These are phyloP conservation scores for Hiodon tergisus DNA, from an alignment of 2,113 vertebrate species.

Conservation along the genomic window DNA sequence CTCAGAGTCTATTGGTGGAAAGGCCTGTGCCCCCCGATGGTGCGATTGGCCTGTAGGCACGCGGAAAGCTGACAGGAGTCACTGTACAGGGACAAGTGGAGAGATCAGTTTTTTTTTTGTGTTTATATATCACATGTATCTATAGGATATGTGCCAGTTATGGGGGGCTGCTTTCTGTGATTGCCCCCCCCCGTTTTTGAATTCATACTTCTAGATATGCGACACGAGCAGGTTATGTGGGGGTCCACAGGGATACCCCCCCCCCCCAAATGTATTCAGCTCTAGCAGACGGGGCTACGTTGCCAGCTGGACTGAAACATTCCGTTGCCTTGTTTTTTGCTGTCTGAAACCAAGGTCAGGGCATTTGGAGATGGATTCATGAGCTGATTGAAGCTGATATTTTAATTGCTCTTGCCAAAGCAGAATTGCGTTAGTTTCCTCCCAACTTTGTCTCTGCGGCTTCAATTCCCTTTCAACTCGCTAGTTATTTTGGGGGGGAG, in stretches of 20 bases:
- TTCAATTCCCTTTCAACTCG: conserved; percentile 22
- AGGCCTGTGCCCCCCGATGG: no score
- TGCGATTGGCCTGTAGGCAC: no score
- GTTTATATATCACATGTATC: no score
- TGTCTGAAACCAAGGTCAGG: conserved; percentile 37
- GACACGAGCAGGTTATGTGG: conserved; percentile 26
- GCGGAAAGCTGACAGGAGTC: no score
- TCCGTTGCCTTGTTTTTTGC: conserved; percentile 36
- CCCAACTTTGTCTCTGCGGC: conserved; percentile 13
- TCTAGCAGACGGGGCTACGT: conserved; percentile 34
- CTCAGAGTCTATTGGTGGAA: no score
- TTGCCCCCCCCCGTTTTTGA: conserved; percentile 6
- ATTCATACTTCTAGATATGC: conserved; percentile 33
- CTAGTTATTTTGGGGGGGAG: not conserved
- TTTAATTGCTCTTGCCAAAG: conserved; percentile 35
- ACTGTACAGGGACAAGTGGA: no score
- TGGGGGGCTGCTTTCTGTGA: conserved; percentile 10
- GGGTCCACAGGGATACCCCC: not conserved
- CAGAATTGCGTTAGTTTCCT: conserved; percentile 20
- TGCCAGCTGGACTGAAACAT: conserved; percentile 47
- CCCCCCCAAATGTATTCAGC: conserved; percentile 25
- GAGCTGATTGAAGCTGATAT: conserved; percentile 43
- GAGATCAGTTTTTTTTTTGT: no score
- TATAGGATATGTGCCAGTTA: not conserved
- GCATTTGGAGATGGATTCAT: conserved; percentile 35